Evolutionary conservation across 2,797 vertebrate genomes (phyloP).

Genomic region (Sciaenops ocellatus): DNA sequence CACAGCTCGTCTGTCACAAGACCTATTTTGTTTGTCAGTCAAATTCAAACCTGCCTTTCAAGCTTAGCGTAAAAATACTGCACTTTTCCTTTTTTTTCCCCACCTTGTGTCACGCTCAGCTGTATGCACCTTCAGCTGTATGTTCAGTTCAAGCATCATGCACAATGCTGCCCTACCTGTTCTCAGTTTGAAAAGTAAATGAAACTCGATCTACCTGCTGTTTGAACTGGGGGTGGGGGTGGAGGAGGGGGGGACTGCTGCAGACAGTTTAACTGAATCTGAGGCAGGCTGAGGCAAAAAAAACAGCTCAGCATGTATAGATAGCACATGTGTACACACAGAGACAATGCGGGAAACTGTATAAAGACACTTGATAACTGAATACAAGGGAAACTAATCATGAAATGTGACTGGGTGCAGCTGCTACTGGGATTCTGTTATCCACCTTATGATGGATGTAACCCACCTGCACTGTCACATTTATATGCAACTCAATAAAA

Average conservation of each 20-base stretch:
- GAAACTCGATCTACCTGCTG: slow-evolving; percentile 64
- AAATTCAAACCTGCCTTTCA: background rate
- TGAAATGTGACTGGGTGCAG: slow-evolving; percentile 3
- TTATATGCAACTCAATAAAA: background rate
- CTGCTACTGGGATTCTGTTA: background rate
- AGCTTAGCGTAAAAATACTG: background rate
- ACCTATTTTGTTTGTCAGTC: slow-evolving; percentile 10
- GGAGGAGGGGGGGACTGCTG: background rate
- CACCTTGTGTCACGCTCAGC: slow-evolving; percentile 25
- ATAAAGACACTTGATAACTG: background rate
- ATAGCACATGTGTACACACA: slow-evolving; percentile 37
- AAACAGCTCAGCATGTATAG: slow-evolving; percentile 5
- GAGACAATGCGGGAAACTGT: slow-evolving; percentile 21
- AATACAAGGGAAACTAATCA: background rate
- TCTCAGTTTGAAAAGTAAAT: slow-evolving; percentile 56
- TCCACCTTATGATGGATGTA: background rate
- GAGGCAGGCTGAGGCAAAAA: slow-evolving; percentile 5
- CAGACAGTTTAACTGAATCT: slow-evolving; percentile 54
- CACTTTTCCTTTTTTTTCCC: background rate
- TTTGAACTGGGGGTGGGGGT: slow-evolving; percentile 18
- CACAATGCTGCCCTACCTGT: slow-evolving; percentile 71
- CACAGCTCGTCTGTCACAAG: background rate
- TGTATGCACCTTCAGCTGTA: slow-evolving; percentile 18
- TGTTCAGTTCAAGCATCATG: slow-evolving; percentile 40
- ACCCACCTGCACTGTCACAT: background rate